Evolutionary conservation across 1,140 invertebrate genomes (phyloP).

Genomic region (Drosophila sechellia): DNA sequence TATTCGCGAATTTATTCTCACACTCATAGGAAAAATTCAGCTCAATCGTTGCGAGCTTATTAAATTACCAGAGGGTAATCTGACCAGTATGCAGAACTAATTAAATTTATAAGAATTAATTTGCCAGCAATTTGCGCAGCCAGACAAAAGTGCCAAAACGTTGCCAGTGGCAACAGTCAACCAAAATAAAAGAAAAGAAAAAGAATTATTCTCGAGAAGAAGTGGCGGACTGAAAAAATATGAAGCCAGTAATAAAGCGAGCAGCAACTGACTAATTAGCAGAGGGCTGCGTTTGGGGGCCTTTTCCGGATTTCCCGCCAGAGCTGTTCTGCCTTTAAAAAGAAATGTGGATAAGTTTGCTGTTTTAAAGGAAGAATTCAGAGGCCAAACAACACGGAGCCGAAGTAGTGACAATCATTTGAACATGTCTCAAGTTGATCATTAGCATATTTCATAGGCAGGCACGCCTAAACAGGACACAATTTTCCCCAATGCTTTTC

Average conservation of each 20-base stretch:
- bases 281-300: slow-evolving; percentile 26
- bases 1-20: background rate
- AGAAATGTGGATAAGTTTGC: slow-evolving; percentile 18
- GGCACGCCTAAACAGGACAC: slow-evolving; percentile 43
- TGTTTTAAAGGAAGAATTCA: slow-evolving; percentile 30
- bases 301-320: slow-evolving; percentile 14
- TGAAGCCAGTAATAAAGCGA: slow-evolving; percentile 57
- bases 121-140: slow-evolving; percentile 52
- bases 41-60: slow-evolving; percentile 19
- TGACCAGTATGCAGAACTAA: slow-evolving; percentile 57
- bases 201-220: slow-evolving; percentile 20
- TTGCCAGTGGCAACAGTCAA: slow-evolving; percentile 56
- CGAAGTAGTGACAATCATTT: slow-evolving; percentile 70
- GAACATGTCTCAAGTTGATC: slow-evolving; percentile 81
- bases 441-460: slow-evolving; percentile 81
- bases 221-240: slow-evolving; percentile 28
- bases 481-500: slow-evolving; percentile 36
- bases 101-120: slow-evolving; percentile 83
- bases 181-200: slow-evolving; percentile 9
- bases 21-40: background rate
- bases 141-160: slow-evolving; percentile 54
- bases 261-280: slow-evolving; percentile 67
- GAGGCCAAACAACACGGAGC: slow-evolving; percentile 49
- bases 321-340: background rate
- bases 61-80: slow-evolving; percentile 43